Percentiles rank a stretch among this genome's conserved stretches.
phyloP scores from a whole-genome alignment of 2,888 invertebrate species.

The Lordiphosa andalusiaca region DNA sequence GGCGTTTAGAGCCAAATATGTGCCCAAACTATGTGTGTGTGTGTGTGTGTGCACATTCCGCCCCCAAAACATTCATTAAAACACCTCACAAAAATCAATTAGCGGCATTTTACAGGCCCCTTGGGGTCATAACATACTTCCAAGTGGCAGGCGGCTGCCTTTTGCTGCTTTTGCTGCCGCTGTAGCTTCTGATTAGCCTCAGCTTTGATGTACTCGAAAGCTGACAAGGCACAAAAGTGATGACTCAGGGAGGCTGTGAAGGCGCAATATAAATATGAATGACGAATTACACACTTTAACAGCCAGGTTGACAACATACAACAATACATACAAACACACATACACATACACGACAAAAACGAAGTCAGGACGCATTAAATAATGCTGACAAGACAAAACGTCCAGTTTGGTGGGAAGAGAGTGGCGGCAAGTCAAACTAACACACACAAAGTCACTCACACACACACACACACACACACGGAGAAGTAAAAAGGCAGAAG shows the following conservation, averaged over 20 bases:
- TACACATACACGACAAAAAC: conserved; percentile 6
- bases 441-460: conserved; percentile 51
- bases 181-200: conserved; percentile 1
- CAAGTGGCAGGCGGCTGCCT: conserved; percentile 9
- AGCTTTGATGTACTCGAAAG: conserved; percentile 13
- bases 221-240: conserved; percentile 19
- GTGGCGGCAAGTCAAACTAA: conserved; percentile 44
- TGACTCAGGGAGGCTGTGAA: conserved; percentile 20
- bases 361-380: conserved; percentile 53
- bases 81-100: conserved; percentile 60
- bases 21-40: conserved; percentile 10
- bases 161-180: background rate
- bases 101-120: conserved; percentile 20
- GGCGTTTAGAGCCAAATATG: conserved; percentile 65
- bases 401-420: conserved; percentile 21
- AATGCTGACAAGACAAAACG: conserved; percentile 64
- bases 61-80: conserved; percentile 52
- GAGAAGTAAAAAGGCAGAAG: conserved; percentile 38
- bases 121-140: conserved; percentile 19
- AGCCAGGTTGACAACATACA: conserved; percentile 58
- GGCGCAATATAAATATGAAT: conserved; percentile 56
- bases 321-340: conserved; percentile 9
- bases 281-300: conserved; percentile 71
- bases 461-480: conserved; percentile 30
- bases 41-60: conserved; percentile 18